phyloP scores from a whole-genome alignment of 2,797 vertebrate species.

The Nannoperca obscura region DNA sequence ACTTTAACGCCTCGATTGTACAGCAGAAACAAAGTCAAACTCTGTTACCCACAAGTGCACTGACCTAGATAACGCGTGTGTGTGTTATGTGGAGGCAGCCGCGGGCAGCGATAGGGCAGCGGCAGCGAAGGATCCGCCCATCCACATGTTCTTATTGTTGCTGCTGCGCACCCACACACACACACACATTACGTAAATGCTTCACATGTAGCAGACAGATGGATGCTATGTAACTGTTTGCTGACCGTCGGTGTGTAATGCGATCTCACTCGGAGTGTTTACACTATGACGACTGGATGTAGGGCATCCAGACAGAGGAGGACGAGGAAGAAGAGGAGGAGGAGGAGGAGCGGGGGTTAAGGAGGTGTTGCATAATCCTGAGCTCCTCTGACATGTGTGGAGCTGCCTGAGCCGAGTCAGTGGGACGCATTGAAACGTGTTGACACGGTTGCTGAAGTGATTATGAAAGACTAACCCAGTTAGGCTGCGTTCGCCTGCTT shows the following conservation, averaged over 20 bases:
- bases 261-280: constrained; percentile 63
- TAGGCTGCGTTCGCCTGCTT: constrained; percentile 22
- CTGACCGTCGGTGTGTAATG: constrained; percentile 35
- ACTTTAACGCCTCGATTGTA: background rate
- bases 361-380: constrained; percentile 66
- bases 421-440: constrained; percentile 53
- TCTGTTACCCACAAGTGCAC: constrained; percentile 25
- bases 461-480: constrained; percentile 70
- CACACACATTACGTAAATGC: constrained; percentile 65
- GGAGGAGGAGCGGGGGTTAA: background rate
- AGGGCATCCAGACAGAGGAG: constrained; percentile 55
- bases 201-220: constrained; percentile 70
- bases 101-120: constrained; percentile 20
- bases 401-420: constrained; percentile 57
- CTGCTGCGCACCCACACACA: constrained; percentile 33
- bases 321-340: background rate
- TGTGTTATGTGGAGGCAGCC: constrained; percentile 29
- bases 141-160: constrained; percentile 59
- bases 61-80: constrained; percentile 67
- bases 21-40: constrained; percentile 24
- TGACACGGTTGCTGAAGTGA: constrained; percentile 56
- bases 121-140: constrained; percentile 40
- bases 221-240: constrained; percentile 54
- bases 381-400: constrained; percentile 65
- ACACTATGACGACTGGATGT: constrained; percentile 58